Percentiles rank a stretch among this genome's conserved stretches.
Conservation (phyloP, 2,113 vertebrate species). For the Varanus komodoensis region DNA sequence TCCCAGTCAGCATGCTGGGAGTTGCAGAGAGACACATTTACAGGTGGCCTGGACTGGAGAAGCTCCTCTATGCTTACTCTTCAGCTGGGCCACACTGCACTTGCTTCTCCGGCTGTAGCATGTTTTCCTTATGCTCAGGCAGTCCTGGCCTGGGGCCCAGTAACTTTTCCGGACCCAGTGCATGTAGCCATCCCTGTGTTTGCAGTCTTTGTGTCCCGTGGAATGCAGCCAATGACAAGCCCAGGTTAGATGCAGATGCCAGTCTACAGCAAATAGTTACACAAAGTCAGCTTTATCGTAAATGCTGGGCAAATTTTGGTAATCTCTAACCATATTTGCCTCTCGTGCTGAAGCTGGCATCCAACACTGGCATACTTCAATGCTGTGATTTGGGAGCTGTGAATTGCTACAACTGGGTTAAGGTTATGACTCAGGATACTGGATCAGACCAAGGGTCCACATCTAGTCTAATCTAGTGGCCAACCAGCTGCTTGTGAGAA, state of each 20-base stretch:
- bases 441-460: too few relatives aligned
- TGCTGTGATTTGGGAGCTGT: not conserved
- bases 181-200: not conserved
- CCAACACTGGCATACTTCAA: not conserved
- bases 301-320: not conserved
- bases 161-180: not conserved
- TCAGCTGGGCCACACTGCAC: not conserved
- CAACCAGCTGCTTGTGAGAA: too few relatives aligned
- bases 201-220: not conserved
- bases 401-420: too few relatives aligned
- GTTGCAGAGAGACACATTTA: too few relatives aligned
- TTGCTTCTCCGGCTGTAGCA: not conserved
- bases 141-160: not conserved
- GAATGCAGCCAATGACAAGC: not conserved
- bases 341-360: not conserved
- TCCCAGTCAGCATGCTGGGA: too few relatives aligned
- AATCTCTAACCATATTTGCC: not conserved
- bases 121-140: not conserved
- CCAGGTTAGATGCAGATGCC: not conserved
- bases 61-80: not conserved
- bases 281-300: not conserved
- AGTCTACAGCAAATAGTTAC: not conserved
- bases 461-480: too few relatives aligned
- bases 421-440: too few relatives aligned
- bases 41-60: too few relatives aligned